Evolutionary conservation across 2,113 vertebrate genomes (phyloP).

Genomic region (Scomber scombrus): DNA sequence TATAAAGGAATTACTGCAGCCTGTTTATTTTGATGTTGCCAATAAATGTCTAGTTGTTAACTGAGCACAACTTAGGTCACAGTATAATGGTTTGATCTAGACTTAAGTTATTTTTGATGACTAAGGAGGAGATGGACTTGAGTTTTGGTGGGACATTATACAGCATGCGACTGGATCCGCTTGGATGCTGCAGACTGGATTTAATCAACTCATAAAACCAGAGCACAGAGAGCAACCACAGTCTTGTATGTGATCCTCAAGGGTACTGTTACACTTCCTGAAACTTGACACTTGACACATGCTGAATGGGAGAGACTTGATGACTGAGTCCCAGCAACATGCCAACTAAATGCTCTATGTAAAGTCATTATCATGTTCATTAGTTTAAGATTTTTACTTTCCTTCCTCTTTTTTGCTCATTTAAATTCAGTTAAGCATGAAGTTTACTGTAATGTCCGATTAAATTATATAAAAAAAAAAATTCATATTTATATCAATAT

Average conservation of each 20-base stretch:
- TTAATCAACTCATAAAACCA: conserved; percentile 53
- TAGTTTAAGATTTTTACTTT: not conserved
- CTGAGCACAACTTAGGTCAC: conserved; percentile 4
- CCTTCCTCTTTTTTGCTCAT: not conserved
- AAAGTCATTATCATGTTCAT: conserved; percentile 18
- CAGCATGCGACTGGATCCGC: conserved; percentile 35
- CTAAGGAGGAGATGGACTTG: conserved; percentile 21
- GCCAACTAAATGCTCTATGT: conserved; percentile 18
- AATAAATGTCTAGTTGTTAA: conserved; percentile 41
- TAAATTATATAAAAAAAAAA: too few relatives aligned
- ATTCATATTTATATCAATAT: not conserved
- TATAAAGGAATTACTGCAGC: conserved; percentile 24
- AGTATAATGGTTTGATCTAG: conserved; percentile 11
- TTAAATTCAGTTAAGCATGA: not conserved
- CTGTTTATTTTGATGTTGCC: conserved; percentile 46
- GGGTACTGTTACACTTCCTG: conserved; percentile 61
- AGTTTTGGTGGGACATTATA: conserved; percentile 25
- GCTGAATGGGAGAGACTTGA: conserved; percentile 41
- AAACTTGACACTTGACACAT: conserved; percentile 63
- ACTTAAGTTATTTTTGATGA: conserved; percentile 42
- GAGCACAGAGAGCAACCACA: conserved; percentile 43
- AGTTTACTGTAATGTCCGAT: not conserved
- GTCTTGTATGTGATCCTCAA: conserved; percentile 54
- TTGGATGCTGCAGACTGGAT: conserved; percentile 53
- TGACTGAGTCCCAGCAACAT: conserved; percentile 33